Evolutionary conservation across 2,113 vertebrate genomes (phyloP).

Genomic region (Brevimyrus niger): DNA sequence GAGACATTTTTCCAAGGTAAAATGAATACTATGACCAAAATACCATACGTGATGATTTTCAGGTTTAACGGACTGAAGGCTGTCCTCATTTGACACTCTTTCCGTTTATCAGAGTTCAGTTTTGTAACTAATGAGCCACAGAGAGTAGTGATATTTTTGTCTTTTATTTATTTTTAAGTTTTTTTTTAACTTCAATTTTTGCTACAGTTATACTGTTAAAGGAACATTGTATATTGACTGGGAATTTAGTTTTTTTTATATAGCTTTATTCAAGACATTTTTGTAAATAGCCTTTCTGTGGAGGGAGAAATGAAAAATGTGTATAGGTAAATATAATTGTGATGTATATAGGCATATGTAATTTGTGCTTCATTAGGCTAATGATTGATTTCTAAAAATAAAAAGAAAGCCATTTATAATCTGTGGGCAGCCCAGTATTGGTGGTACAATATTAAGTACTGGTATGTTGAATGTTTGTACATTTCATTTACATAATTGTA

Average conservation of each 20-base stretch:
- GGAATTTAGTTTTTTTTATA: neutral
- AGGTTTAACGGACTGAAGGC: neutral
- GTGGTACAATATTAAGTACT: neutral
- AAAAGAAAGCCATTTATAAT: neutral
- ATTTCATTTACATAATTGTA: neutral
- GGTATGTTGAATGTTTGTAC: neutral
- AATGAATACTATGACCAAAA: neutral
- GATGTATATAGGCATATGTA: neutral
- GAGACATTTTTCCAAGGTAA: neutral
- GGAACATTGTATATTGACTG: neutral
- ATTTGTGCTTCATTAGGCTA: neutral
- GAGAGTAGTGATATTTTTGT: neutral
- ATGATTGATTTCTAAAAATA: neutral
- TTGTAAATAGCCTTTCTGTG: neutral
- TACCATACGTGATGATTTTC: neutral
- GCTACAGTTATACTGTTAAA: neutral
- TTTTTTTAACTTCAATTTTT: neutral
- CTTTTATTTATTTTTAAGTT: neutral
- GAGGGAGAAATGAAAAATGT: neutral
- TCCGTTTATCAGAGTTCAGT: neutral
- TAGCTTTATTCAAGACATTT: neutral
- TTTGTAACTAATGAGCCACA: neutral
- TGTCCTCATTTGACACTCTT: neutral
- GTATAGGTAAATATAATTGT: neutral
- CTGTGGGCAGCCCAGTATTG: neutral